Base-by-base conservation (phyloP, 1,140 invertebrate species). In the Pogonomyrmex barbatus region DNA sequence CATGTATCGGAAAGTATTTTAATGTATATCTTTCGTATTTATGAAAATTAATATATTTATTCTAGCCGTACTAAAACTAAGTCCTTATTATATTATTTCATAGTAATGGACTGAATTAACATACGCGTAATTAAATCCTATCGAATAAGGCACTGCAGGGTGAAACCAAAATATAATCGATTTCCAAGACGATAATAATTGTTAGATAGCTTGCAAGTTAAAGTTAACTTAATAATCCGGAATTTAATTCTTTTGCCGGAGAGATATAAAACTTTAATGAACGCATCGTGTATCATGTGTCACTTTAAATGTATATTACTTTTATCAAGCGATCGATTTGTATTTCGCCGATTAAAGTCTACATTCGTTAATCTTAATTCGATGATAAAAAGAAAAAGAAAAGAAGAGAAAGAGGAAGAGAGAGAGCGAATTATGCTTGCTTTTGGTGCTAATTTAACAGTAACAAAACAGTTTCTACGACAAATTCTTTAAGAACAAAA, bases 361-460 rank as follows among this genome's bases (percentile, higher is more conserved):
- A 62, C 9, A 52, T 42, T 68, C 45, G 30, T 81, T 30, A 30
- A 42, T 79, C 12, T 68, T 73, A 75, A 73, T 60, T 81, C 63
- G 36, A 42, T 82, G 67, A 82, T 60, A 45, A 42, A 68, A 50
- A 47, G 65, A 68, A 50, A 68, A 33, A 75, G 42, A 75, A 47
- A 71, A 45, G 33, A 30, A 42, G 24, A 24, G 30, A 17, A 47
- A 52, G 42, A 24, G 36, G 24, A 24, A 24, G 14, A 75, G 42
- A 75, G 39, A 82, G 42, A 60, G 30, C 68, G 79, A 75, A 83
- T 75, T 83, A 83, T 73, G 79, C 79, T 75, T 83, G 68, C 79
- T 83, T 82, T 82, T 82, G 78, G 42, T 82, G 79, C 67, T 3
- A 47, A 39, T 75, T 60, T 36, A 83, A 83, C 79, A 60, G 12